Evolutionary conservation across 2,113 vertebrate genomes (phyloP).

Genomic region (Ammodytes dubius): DNA sequence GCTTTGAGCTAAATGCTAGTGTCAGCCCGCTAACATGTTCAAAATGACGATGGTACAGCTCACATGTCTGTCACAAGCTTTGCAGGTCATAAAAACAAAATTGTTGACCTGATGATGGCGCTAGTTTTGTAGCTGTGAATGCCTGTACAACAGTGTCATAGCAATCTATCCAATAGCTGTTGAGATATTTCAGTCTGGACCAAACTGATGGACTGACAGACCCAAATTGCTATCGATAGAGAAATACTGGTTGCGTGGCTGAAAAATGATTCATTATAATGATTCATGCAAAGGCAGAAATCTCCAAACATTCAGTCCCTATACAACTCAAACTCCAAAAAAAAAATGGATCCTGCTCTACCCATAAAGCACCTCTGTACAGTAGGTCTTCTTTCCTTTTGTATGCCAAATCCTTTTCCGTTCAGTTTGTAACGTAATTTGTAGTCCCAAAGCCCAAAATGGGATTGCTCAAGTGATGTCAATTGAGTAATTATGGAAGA

Average conservation of each 20-base stretch:
- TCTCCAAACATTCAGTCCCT: background rate
- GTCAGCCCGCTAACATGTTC: background rate
- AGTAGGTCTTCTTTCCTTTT: background rate
- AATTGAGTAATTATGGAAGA: background rate
- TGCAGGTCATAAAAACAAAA: background rate
- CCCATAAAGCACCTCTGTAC: background rate
- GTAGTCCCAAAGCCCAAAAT: background rate
- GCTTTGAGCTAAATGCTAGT: background rate
- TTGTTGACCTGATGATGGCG: background rate
- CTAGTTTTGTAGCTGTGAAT: background rate
- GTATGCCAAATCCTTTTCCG: background rate
- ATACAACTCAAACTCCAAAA: background rate
- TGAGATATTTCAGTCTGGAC: background rate
- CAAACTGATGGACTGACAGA: background rate
- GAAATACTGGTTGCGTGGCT: background rate
- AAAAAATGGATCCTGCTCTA: background rate
- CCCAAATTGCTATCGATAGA: background rate
- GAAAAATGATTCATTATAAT: background rate
- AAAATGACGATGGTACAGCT: too few species aligned
- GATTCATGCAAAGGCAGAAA: background rate
- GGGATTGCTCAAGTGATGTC: constrained; percentile 5
- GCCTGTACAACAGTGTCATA: background rate
- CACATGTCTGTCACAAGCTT: too few species aligned
- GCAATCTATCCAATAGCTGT: background rate
- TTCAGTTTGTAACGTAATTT: constrained; percentile 3